Conservation (phyloP, 2,113 vertebrate genomes). For the Sterna hirundo region DNA sequence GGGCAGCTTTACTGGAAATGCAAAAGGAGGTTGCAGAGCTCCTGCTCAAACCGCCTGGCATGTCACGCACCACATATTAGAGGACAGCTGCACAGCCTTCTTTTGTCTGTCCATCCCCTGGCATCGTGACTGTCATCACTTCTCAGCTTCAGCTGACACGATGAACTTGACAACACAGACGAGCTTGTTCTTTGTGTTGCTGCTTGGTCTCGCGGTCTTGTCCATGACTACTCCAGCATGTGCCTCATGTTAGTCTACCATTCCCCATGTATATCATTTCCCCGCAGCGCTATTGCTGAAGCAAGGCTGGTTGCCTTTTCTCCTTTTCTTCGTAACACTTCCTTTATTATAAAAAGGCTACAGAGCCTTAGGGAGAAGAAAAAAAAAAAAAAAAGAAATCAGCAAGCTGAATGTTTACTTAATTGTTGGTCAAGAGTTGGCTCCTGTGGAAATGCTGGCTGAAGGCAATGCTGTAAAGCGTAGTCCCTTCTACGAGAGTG, state of each 20-base stretch:
- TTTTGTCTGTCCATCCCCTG: background rate
- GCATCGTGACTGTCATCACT: slow-evolving; percentile 34
- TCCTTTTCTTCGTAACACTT: background rate
- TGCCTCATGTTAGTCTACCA: background rate
- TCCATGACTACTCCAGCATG: background rate
- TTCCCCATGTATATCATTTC: background rate
- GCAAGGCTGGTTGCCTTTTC: background rate
- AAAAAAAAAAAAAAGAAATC: background rate
- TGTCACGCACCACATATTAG: slow-evolving; percentile 4
- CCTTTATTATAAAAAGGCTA: slow-evolving; percentile 1
- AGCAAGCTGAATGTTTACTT: slow-evolving; percentile 32
- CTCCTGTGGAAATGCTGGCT: background rate
- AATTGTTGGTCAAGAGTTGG: slow-evolving; percentile 30
- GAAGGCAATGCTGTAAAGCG: background rate
- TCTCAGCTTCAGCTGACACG: slow-evolving; percentile 12
- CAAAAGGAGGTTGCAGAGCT: background rate
- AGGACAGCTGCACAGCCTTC: slow-evolving; percentile 49
- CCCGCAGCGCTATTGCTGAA: accelerated
- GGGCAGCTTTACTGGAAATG: background rate
- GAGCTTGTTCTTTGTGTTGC: background rate
- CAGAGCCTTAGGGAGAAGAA: background rate
- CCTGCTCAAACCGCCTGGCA: background rate
- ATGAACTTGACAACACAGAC: background rate
- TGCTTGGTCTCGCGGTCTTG: background rate
- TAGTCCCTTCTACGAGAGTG: background rate